Conservation (phyloP, 2,113 vertebrate genomes). For the Grus americana region DNA sequence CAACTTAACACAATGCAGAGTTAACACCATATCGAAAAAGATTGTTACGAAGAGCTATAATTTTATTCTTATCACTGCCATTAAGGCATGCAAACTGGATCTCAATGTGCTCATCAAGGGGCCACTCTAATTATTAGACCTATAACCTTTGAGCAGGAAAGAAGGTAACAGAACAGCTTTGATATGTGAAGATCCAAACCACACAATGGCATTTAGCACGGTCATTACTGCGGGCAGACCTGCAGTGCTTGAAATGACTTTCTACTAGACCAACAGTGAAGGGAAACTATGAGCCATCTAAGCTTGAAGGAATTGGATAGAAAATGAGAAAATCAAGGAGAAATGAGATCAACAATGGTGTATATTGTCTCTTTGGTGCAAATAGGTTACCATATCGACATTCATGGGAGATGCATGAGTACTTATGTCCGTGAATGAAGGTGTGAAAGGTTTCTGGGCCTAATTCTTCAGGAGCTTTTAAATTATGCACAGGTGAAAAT, state of each 20-base stretch:
- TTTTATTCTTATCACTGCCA: not conserved
- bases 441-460: not conserved
- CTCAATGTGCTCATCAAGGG: not conserved
- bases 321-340: slow-evolving; percentile 6
- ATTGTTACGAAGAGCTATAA: not conserved
- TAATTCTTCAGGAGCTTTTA: not conserved
- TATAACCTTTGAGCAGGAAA: slow-evolving; percentile 30
- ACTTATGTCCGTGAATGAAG: not conserved
- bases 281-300: not conserved
- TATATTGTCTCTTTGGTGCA: not conserved
- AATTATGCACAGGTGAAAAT: not conserved
- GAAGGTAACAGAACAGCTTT: not conserved
- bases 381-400: not conserved
- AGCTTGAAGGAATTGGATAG: not conserved
- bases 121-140: not conserved
- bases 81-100: not conserved
- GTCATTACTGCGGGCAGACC: not conserved
- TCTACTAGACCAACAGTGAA: not conserved
- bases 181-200: slow-evolving; percentile 26
- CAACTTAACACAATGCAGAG: not conserved
- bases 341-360: not conserved
- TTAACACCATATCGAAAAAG: not conserved
- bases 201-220: not conserved
- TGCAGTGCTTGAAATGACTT: slow-evolving; percentile 14
- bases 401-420: not conserved